Evolutionary conservation across 2,113 vertebrate species (phyloP).

Genomic region (Bubalus kerabau): DNA sequence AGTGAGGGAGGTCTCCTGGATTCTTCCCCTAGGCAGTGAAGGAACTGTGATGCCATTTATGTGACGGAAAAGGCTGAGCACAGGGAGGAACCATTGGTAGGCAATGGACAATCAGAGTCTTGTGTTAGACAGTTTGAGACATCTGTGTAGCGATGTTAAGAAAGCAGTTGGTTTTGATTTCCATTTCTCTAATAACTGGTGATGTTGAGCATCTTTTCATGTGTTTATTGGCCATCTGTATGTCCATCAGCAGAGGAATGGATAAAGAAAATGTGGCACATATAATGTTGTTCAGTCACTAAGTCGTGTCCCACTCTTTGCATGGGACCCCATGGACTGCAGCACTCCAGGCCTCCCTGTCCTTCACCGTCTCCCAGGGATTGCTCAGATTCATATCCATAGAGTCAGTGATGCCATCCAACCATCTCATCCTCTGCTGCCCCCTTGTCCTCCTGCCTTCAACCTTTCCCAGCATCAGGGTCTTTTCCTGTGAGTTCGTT

Average conservation of each 20-base stretch:
- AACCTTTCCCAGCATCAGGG: background rate
- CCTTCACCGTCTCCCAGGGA: background rate
- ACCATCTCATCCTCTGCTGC: background rate
- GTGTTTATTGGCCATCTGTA: background rate
- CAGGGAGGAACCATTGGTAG: background rate
- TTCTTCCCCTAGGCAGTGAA: background rate
- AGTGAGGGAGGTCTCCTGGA: background rate
- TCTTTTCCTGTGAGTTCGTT: background rate
- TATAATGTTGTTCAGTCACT: background rate
- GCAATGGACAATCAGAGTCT: background rate
- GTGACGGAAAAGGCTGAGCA: background rate
- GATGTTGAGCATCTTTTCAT: background rate
- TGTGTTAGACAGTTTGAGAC: background rate
- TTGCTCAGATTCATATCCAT: background rate
- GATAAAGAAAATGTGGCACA: background rate
- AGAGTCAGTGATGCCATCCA: background rate
- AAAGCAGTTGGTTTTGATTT: background rate
- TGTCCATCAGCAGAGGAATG: background rate
- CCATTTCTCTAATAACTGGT: background rate
- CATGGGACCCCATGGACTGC: background rate
- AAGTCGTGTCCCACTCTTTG: background rate
- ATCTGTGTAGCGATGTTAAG: rapidly evolving
- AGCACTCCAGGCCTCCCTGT: background rate
- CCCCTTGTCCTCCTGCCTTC: background rate
- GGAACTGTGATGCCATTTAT: background rate